Conservation (phyloP, 2,113 vertebrate genomes). For the Toxotes jaculatrix region DNA sequence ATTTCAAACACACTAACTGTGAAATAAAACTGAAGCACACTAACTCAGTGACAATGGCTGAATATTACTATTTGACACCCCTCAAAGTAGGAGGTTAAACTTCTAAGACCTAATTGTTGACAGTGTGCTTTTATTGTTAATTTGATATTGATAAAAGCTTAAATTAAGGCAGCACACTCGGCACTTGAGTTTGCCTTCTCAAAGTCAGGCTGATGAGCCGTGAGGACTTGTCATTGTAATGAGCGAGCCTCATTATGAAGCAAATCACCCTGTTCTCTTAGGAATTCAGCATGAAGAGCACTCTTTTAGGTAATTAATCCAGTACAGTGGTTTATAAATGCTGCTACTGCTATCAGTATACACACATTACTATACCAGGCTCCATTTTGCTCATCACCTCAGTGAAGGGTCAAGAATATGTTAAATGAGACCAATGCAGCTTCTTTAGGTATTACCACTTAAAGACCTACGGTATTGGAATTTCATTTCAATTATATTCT, state of each 20-base stretch:
- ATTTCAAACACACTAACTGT: neutral
- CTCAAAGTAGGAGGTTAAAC: neutral
- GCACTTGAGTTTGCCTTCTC: slow-evolving; percentile 63
- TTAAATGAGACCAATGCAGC: slow-evolving; percentile 26
- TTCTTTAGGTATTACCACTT: neutral
- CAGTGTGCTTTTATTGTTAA: slow-evolving; percentile 41
- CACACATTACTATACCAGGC: slow-evolving; percentile 30
- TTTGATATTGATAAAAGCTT: slow-evolving; percentile 62
- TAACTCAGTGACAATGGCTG: neutral
- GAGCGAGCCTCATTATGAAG: slow-evolving; percentile 84
- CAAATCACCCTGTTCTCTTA: slow-evolving; percentile 78
- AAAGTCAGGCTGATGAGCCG: slow-evolving; percentile 83
- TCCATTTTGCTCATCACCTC: slow-evolving; percentile 32
- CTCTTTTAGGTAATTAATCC: slow-evolving; percentile 79
- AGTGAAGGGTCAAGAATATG: slow-evolving; percentile 42
- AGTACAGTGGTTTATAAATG: slow-evolving; percentile 64
- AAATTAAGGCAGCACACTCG: slow-evolving; percentile 55
- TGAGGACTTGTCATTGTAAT: slow-evolving; percentile 83
- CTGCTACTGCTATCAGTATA: slow-evolving; percentile 42
- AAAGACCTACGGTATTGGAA: neutral
- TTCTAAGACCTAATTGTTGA: slow-evolving; percentile 9
- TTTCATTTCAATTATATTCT: neutral
- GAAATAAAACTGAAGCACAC: neutral
- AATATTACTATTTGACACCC: neutral
- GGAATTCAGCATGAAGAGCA: slow-evolving; percentile 79